Conservation (phyloP, 2,888 invertebrate species). For the Megaustenia siamemsis region DNA sequence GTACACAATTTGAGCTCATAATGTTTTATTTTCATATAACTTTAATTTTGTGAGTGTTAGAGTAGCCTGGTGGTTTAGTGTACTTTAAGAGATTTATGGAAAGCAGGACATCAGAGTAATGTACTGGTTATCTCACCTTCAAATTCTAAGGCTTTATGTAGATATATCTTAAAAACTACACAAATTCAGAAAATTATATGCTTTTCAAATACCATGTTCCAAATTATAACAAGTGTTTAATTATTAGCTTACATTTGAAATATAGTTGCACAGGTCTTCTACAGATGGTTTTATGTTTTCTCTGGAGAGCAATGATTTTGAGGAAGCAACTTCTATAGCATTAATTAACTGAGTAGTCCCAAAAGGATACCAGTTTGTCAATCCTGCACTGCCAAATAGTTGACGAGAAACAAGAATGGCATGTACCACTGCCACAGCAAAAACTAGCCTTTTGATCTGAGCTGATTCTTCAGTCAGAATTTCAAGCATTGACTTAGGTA, state of each 20-base stretch:
- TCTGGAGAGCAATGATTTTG: conserved; percentile 56
- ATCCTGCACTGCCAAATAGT: conserved; percentile 75
- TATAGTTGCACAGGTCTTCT: conserved; percentile 61
- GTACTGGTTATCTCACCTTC: too few species aligned
- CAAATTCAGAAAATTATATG: too few species aligned
- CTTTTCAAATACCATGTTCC: too few species aligned
- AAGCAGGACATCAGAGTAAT: too few species aligned
- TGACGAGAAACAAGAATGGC: conserved; percentile 73
- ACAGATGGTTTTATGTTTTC: conserved; percentile 63
- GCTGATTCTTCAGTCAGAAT: conserved; percentile 62
- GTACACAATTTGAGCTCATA: too few species aligned
- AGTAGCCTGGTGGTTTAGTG: too few species aligned
- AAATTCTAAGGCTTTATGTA: too few species aligned
- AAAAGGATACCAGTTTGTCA: conserved; percentile 75
- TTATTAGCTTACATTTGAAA: conserved; percentile 61
- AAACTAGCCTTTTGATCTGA: conserved; percentile 65
- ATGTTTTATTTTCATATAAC: too few species aligned
- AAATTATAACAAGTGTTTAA: neutral
- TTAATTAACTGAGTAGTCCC: conserved; percentile 64
- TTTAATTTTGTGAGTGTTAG: too few species aligned
- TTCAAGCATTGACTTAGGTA: conserved; percentile 65
- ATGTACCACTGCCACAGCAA: conserved; percentile 73
- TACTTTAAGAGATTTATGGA: too few species aligned
- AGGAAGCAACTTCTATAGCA: conserved; percentile 63
- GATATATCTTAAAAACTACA: too few species aligned